These are phyloP conservation scores for Bucco capensis DNA, from an alignment of 2,113 vertebrate species.

Conservation along the genomic window DNA sequence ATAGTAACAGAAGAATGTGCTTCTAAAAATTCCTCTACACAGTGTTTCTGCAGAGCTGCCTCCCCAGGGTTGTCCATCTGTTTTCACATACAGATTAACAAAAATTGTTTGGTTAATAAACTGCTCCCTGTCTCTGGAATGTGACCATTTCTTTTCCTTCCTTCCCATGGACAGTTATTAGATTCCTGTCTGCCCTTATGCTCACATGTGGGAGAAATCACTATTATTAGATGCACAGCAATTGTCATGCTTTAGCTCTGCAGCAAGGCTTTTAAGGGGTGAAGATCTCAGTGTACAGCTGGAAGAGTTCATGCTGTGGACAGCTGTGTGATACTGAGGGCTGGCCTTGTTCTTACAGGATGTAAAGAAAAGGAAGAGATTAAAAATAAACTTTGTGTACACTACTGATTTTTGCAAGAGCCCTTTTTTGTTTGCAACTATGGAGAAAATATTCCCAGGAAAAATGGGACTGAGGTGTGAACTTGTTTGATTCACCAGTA, in stretches of 20 bases:
- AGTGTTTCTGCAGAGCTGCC: slow-evolving; percentile 1
- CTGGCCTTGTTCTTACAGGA: background rate
- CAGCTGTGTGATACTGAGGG: background rate
- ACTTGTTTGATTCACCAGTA: background rate
- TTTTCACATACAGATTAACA: slow-evolving; percentile 41
- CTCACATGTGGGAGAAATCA: background rate
- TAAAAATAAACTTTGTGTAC: background rate
- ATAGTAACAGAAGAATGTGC: slow-evolving; percentile 42
- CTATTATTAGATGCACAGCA: background rate
- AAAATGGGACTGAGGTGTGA: background rate
- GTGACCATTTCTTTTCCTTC: background rate
- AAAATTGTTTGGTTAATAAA: slow-evolving; percentile 48
- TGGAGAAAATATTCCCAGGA: background rate
- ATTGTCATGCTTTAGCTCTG: background rate
- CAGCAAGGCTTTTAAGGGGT: background rate
- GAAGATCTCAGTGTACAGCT: background rate
- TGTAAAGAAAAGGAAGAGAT: background rate
- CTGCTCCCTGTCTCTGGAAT: background rate
- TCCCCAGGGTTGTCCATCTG: slow-evolving; percentile 39
- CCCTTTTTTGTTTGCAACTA: background rate
- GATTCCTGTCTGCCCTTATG: background rate
- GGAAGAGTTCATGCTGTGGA: background rate
- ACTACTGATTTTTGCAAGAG: background rate
- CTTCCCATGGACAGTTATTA: background rate
- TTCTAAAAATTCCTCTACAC: slow-evolving; percentile 53